These are phyloP conservation scores for Siniperca undulata DNA, from an alignment of 2,797 vertebrate species.

Conservation along the genomic window DNA sequence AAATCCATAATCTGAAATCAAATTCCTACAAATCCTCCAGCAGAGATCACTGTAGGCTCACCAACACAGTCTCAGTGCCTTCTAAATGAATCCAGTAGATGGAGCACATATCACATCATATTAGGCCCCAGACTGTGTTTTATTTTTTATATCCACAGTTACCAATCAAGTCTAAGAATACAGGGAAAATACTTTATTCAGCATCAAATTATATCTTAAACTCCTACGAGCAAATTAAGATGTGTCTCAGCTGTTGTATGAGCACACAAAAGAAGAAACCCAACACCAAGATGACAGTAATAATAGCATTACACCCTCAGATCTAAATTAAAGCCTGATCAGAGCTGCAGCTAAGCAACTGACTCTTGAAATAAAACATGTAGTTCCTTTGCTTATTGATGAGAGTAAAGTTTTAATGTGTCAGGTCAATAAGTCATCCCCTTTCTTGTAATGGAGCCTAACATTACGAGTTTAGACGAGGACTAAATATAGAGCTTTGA, in stretches of 20 bases:
- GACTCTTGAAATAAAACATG: conserved; percentile 33
- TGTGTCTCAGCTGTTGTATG: conserved; percentile 22
- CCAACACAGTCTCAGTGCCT: background rate
- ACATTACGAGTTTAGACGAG: background rate
- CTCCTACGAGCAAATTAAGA: conserved; percentile 40
- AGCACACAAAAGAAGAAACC: conserved; percentile 44
- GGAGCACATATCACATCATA: conserved; percentile 24
- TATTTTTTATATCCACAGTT: background rate
- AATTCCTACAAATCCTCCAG: conserved; percentile 30
- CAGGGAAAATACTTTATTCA: conserved; percentile 30
- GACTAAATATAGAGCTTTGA: conserved; percentile 37
- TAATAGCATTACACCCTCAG: conserved; percentile 44
- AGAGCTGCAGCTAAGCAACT: conserved; percentile 24
- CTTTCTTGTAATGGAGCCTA: background rate
- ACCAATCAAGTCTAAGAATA: conserved; percentile 27
- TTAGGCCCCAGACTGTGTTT: background rate
- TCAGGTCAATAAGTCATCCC: background rate
- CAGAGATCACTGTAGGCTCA: conserved; percentile 61
- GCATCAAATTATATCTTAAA: conserved; percentile 43
- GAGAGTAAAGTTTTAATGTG: background rate
- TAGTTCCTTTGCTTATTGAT: background rate
- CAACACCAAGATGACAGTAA: conserved; percentile 43
- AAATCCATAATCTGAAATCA: background rate
- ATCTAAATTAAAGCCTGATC: conserved; percentile 37
- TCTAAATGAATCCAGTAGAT: conserved; percentile 46